phyloP scores from a whole-genome alignment of 2,888 invertebrate genomes.

The Xylota sylvarum region DNA sequence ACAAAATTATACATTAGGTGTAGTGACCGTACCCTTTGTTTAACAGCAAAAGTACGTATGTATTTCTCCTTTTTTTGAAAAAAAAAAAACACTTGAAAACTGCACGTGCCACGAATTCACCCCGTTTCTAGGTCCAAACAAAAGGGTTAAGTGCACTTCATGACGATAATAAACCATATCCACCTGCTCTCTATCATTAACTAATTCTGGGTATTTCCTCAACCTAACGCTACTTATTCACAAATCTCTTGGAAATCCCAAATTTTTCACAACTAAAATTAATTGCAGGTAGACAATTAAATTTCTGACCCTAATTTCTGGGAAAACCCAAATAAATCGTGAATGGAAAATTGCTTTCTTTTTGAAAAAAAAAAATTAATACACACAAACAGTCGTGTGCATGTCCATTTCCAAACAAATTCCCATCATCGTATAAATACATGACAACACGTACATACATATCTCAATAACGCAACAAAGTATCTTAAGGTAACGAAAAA shows the following conservation, averaged over 20 bases:
- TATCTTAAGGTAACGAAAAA: slow-evolving; percentile 29
- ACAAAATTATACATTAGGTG: too few species aligned
- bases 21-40: too few species aligned
- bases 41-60: too few species aligned
- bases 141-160: slow-evolving; percentile 47
- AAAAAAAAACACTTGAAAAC: not conserved
- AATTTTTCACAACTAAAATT: slow-evolving; percentile 3
- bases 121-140: not conserved
- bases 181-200: slow-evolving; percentile 34
- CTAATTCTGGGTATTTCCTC: slow-evolving; percentile 32
- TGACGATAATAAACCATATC: slow-evolving; percentile 21
- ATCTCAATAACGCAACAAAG: slow-evolving; percentile 46
- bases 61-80: too few species aligned
- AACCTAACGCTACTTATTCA: slow-evolving; percentile 46
- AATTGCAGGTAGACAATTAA: slow-evolving; percentile 24
- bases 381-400: too few species aligned
- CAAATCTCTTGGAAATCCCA: slow-evolving; percentile 53
- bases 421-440: too few species aligned
- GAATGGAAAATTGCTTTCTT: slow-evolving; percentile 20
- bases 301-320: slow-evolving; percentile 33
- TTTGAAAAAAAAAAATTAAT: not conserved
- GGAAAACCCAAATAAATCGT: slow-evolving; percentile 70
- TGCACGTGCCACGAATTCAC: not conserved
- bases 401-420: too few species aligned
- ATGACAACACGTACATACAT: slow-evolving; percentile 16